Evolutionary conservation across 2,797 vertebrate species (phyloP).

Genomic region (Emys orbicularis): DNA sequence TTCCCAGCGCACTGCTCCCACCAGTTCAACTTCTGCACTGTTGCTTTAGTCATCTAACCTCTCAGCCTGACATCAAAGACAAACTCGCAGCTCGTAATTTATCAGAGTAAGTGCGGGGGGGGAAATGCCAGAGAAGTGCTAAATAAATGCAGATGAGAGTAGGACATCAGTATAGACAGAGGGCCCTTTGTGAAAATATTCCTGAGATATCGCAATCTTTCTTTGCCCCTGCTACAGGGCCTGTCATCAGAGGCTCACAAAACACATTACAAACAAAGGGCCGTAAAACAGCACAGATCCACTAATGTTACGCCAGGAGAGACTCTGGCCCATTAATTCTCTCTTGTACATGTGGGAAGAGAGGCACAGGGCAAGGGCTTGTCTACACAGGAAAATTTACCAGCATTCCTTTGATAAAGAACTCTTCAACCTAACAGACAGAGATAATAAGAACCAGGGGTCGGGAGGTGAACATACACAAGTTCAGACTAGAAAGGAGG

Average conservation of each 20-base stretch:
- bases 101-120: not conserved
- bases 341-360: not conserved
- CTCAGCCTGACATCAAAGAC: not conserved
- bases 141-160: not conserved
- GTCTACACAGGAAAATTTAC: not conserved
- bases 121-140: too few species aligned
- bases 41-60: not conserved
- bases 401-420: not conserved
- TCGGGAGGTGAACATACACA: not conserved
- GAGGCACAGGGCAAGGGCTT: not conserved
- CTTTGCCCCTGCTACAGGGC: not conserved
- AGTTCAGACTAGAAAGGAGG: not conserved
- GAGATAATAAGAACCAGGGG: not conserved
- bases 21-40: too few species aligned
- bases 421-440: not conserved
- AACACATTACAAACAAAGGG: not conserved
- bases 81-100: not conserved
- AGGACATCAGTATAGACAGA: too few species aligned
- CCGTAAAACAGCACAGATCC: not conserved
- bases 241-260: not conserved
- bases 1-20: not conserved
- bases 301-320: not conserved
- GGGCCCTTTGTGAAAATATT: not conserved
- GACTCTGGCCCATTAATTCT: not conserved
- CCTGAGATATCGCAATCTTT: not conserved